Percentiles rank a stretch among this genome's conserved stretches.
Evolutionary conservation across 1,140 invertebrate species (phyloP).

Genomic region (Matsumurasca onukii): DNA sequence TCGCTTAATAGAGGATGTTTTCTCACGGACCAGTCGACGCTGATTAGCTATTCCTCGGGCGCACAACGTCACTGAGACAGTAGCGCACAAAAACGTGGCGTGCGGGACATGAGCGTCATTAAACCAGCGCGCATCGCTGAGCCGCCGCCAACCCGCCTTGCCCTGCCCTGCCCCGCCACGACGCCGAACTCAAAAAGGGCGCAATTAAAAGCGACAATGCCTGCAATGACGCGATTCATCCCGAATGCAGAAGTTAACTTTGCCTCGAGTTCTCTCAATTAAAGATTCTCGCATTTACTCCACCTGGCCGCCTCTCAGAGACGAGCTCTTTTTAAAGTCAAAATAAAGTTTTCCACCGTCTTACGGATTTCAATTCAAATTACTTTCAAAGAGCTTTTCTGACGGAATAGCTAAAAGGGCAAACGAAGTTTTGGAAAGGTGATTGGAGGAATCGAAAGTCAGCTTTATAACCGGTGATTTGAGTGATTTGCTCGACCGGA

Average conservation of each 20-base stretch:
- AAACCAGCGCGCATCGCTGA: neutral
- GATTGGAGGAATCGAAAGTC: neutral
- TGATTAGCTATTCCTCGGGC: neutral
- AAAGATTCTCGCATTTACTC: slow-evolving; percentile 9
- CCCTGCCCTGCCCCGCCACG: too few relatives aligned
- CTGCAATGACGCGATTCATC: neutral
- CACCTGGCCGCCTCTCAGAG: neutral
- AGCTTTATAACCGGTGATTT: neutral
- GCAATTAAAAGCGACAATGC: neutral
- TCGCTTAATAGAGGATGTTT: slow-evolving; percentile 26
- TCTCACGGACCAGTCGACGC: slow-evolving; percentile 14
- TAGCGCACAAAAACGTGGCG: slow-evolving; percentile 26
- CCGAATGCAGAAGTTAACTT: neutral
- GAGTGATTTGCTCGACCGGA: neutral
- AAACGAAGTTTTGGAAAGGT: neutral
- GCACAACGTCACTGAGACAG: too few relatives aligned
- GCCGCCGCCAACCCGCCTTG: too few relatives aligned
- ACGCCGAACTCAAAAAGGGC: neutral
- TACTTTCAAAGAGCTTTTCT: neutral
- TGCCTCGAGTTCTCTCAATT: neutral
- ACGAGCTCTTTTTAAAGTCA: neutral
- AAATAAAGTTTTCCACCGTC: neutral
- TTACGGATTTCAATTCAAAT: neutral
- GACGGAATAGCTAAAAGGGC: neutral
- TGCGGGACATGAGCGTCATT: slow-evolving; percentile 7